Evolutionary conservation across 2,888 invertebrate species (phyloP), one percentile per base, ranked within the genome.

Genomic region (Rhodophaea formosa): DNA sequence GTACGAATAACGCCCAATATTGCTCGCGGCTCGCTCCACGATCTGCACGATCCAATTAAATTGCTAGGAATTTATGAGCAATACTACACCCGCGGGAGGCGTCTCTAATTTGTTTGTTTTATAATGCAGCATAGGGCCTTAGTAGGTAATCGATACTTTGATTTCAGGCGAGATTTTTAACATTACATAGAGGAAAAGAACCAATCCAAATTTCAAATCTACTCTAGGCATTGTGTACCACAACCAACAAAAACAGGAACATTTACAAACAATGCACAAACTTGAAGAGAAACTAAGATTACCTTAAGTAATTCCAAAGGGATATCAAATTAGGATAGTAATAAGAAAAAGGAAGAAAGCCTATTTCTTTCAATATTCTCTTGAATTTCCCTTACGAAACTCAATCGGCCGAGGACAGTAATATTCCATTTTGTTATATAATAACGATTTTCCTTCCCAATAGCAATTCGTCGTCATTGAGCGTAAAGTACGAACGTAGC

Each of bases 31-130:
- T 74, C 71, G 65, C 68, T 68, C 70, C 72, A 77, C 84, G 80
- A 81, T 80, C 77, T 77, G 84, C 81, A 80, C 77, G 75, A 79
- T 80, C 82, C 82, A 84, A 87, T 87, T 87, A 86, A 85, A 87
- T 78, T 78, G 80, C 70, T 68, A 72, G 68, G 71, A 83, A 83
- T 86, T 85, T 84, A 86, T 81, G 77, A 42, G 75, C 72, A 70
- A 64, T 74, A 75, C 73, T 71, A 69, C 70, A 70, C 74, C 70
- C 70, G 69, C 71, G 72, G 73, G 66, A 75, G 74, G 76, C 75
- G 72, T 75, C 71, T 71, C 75, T 77, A 74, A 77, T 78, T 75
- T 69, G 66, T 67, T 73, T 72, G 71, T 75, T 74, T 76, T 72
- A 75, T 75, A 70, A 74, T 59, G 61, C 65, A 64, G 64, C 58